Evolutionary conservation across 2,113 vertebrate species (phyloP).

Genomic region (Cochlearius cochlearius): DNA sequence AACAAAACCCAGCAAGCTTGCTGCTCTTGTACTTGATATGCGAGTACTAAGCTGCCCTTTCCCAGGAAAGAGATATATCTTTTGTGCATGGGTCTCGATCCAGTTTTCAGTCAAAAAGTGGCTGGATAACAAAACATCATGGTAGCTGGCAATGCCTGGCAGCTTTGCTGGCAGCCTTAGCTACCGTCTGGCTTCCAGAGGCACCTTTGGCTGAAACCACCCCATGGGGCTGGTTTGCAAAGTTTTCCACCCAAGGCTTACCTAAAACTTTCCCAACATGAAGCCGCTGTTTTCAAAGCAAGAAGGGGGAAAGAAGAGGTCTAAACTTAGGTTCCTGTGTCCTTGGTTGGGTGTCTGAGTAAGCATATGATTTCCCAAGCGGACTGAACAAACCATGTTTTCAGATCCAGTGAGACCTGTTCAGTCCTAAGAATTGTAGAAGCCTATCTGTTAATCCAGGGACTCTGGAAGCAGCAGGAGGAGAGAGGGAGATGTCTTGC

Average conservation of each 20-base stretch:
- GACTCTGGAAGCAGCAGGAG: neutral
- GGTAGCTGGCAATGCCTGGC: neutral
- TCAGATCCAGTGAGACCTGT: neutral
- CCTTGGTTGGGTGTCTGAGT: neutral
- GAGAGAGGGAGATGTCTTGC: neutral
- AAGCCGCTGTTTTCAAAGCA: neutral
- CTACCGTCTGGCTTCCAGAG: neutral
- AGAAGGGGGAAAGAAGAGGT: neutral
- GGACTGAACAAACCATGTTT: neutral
- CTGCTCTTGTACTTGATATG: neutral
- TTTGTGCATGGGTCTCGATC: neutral
- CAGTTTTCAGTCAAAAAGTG: neutral
- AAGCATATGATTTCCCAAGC: fast-evolving
- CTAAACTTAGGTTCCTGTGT: neutral
- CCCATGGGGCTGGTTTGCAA: neutral
- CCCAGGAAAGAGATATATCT: neutral
- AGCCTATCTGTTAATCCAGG: neutral
- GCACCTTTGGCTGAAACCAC: neutral
- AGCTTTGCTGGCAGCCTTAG: neutral
- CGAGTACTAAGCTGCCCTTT: neutral
- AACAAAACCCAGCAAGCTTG: conserved; percentile 1
- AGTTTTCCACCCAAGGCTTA: neutral
- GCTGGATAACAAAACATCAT: neutral
- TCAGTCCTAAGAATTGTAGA: neutral
- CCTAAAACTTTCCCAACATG: neutral